Evolutionary conservation across 2,113 vertebrate genomes (phyloP), one percentile per base, ranked within the genome.

Genomic region (Uria aalge): DNA sequence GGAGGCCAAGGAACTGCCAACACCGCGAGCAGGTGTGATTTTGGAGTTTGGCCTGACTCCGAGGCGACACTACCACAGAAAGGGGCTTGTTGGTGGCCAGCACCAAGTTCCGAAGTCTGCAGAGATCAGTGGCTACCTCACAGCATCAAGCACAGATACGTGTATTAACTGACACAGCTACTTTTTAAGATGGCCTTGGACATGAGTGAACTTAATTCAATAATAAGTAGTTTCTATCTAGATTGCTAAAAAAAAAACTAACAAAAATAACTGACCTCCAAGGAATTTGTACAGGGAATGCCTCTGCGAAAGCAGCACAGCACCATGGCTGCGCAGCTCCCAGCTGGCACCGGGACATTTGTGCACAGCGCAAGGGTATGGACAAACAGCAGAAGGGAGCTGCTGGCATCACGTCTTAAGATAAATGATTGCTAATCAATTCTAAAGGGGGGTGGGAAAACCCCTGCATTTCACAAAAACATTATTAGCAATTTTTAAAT

Each of bases 311-410:
- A 68, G 69, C 5, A 15, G 55, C 56, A 27, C 27, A 10, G 91
- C 57, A 55, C 43, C 57, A 47, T 0, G 4, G 75, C 66, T 17
- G 18, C 68, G 34, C 7, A 15, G 48, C 50, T 85, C 72, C n/a
- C 62, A 36, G 13, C 5, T 2, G 2, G 48, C 77, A 23, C 57
- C 4, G 3, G n/a, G 7, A 24, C 2, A 3, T n/a, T 19, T 22
- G 50, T 53, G 50, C 45, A 38, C 64, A 72, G 48, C 66, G 62
- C 75, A 26, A 52, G 60, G 32, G 36, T 74, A 45, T 3, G 4
- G 24, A 7, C 9, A 76, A 72, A 56, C 2, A n/a, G 72, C 22
- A 45, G 19, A 68, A 76, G 8, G 62, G 32, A 74, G 22, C 48
- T 90, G 76, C 86, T 56, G 48, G 76, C 27, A 68, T 64, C 11